Percentiles rank a stretch among this genome's conserved stretches.
These are phyloP conservation scores for Tetranychus piercei DNA, from an alignment of 2,888 invertebrate genomes.

Conservation along the genomic window DNA sequence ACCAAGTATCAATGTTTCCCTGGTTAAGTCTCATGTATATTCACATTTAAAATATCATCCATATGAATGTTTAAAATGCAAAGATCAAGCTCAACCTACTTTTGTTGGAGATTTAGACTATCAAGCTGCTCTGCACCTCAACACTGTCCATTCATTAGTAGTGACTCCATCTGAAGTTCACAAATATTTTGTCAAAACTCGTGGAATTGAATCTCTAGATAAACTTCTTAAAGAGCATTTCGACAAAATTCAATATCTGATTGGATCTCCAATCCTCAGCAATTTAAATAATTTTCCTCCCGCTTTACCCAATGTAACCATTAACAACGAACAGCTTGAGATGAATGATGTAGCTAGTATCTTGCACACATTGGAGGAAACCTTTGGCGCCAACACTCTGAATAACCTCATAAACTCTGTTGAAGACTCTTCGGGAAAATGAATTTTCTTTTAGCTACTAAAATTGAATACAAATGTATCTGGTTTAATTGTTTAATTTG, in stretches of 20 bases:
- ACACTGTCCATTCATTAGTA: background rate
- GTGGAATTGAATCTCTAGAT: conserved; percentile 2
- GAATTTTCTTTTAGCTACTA: too few relatives aligned
- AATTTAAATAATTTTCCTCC: too few relatives aligned
- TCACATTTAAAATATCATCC: background rate
- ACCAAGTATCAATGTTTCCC: background rate
- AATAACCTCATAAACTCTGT: too few relatives aligned
- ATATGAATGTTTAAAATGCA: background rate
- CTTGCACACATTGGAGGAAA: too few relatives aligned
- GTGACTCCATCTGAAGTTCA: background rate
- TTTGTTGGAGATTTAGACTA: background rate
- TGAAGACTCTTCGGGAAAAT: too few relatives aligned
- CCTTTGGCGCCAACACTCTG: too few relatives aligned
- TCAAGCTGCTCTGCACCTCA: background rate
- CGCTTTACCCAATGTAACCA: too few relatives aligned
- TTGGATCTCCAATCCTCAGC: background rate
- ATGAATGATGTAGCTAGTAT: too few relatives aligned
- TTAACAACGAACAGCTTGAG: too few relatives aligned
- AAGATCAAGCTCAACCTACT: background rate
- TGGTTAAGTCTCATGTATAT: background rate
- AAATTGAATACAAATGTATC: too few relatives aligned
- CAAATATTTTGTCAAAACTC: background rate
- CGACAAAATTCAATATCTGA: background rate
- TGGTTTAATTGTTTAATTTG: too few relatives aligned
- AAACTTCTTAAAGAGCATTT: background rate